A percentile compares a stretch with the other conserved stretches of the same genome.
Conservation (phyloP, 2,797 vertebrate species). For the Acipenser oxyrinchus region DNA sequence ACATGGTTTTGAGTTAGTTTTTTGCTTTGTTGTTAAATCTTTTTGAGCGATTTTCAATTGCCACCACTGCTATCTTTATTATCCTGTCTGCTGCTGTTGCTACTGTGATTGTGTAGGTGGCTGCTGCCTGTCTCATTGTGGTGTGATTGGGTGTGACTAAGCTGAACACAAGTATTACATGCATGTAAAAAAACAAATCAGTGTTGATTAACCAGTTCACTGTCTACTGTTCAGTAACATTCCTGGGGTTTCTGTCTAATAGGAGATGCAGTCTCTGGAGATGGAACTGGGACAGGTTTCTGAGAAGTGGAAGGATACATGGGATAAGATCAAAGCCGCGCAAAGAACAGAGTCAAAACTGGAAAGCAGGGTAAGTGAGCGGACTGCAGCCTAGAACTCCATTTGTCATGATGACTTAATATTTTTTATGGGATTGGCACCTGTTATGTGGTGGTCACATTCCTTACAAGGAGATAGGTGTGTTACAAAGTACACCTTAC, state of each 20-base stretch:
- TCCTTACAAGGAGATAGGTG: no score
- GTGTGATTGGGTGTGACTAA: slow-evolving; percentile 5
- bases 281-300: slow-evolving; percentile 74
- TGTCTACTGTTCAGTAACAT: neutral
- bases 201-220: neutral
- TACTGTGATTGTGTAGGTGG: neutral
- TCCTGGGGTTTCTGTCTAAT: neutral
- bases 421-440: neutral
- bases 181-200: neutral
- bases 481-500: no score
- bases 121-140: neutral
- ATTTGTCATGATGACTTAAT: neutral
- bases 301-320: slow-evolving; percentile 89
- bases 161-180: no score
- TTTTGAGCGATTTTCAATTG: no score
- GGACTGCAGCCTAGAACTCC: no score
- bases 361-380: slow-evolving; percentile 68
- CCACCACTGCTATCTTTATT: neutral
- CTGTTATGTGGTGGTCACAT: no score
- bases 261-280: slow-evolving; percentile 85
- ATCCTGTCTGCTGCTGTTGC: neutral
- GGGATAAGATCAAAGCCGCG: slow-evolving; percentile 81
- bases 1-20: no score
- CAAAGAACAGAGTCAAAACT: slow-evolving; percentile 70
- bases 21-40: no score